Evolutionary conservation across 2,113 vertebrate genomes (phyloP), one percentile per base, ranked within the genome.

Genomic region (Athene noctua): DNA sequence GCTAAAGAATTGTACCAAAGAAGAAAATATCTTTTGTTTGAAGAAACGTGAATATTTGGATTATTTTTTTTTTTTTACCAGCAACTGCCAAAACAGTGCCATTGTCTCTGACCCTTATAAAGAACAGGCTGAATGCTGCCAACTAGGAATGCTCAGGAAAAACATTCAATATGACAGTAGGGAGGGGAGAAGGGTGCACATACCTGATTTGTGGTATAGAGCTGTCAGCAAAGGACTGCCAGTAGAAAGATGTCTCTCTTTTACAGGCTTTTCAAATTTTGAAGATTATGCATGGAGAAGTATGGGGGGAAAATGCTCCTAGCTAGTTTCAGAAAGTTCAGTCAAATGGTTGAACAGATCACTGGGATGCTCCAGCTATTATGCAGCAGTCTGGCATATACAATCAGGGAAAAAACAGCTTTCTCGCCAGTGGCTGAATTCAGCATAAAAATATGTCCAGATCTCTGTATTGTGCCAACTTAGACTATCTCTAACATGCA

Each of bases 351-450:
- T 81, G 59, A 86, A 44, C 55, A 83, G 85, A 96, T 95, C 77
- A 85, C 49, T 83, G 46, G 63, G 86, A 95, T 88, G 36, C 18
- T 55, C 54, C 83, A 73, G 54, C 58, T 92, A 80, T 86, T 96
- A 95, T 80, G 72, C 74, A 90, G 92, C 7, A 38, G 42, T 73
- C 54, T 89, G 88, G 91, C 94, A 80, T 71, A 74, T 85, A 80
- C 72, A 96, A 87, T 91, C 92, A 95, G 71, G 23, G 3, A 42
- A 96, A 95, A 90, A 95, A 79, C 51, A 97, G 78, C 91, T 97
- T 97, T 97, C 71, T 96, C 0, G 26, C 93, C 83, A 4, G 20
- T 91, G 88, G 88, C 86, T 94, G 65, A 88, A 79, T 90, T 90
- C 42, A 91, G 10, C 32, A 82, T 21, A 80, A 88, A 91, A 93